Conservation (phyloP, 2,888 invertebrate species). For the Junonia oenone region DNA sequence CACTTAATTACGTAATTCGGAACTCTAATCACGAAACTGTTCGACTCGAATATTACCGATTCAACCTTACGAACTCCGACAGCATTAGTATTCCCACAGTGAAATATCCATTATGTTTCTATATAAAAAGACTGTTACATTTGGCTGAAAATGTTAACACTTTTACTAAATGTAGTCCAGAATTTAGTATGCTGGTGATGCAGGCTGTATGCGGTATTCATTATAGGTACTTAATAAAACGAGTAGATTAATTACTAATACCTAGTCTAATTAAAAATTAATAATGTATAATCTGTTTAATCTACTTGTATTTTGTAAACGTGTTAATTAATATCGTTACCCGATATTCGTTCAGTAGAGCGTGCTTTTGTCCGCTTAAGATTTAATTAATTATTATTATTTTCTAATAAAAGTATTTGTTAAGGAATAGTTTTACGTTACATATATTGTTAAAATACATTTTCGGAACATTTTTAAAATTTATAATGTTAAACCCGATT, state of each 20-base stretch:
- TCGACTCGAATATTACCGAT: slow-evolving; percentile 19
- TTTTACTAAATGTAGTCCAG: background rate
- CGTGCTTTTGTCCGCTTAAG: no score
- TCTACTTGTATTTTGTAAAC: background rate
- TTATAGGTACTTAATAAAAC: no score
- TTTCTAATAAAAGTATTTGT: no score
- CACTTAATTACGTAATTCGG: slow-evolving; percentile 21
- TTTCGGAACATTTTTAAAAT: no score
- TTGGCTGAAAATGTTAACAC: slow-evolving; percentile 3
- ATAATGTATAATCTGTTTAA: background rate
- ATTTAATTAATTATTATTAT: no score
- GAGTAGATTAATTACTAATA: no score
- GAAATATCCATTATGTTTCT: slow-evolving; percentile 10
- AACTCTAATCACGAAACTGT: slow-evolving; percentile 19
- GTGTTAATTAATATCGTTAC: background rate
- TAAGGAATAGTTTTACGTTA: no score
- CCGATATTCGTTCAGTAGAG: background rate
- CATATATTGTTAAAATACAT: no score
- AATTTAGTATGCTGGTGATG: no score
- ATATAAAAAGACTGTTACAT: slow-evolving; percentile 6
- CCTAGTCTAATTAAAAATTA: background rate
- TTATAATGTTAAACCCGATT: no score
- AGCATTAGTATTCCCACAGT: slow-evolving; percentile 9
- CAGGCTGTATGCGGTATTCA: no score
- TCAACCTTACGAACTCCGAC: slow-evolving; percentile 10